Conservation (phyloP, 2,888 invertebrate genomes). For the Nemoura dubitans region DNA sequence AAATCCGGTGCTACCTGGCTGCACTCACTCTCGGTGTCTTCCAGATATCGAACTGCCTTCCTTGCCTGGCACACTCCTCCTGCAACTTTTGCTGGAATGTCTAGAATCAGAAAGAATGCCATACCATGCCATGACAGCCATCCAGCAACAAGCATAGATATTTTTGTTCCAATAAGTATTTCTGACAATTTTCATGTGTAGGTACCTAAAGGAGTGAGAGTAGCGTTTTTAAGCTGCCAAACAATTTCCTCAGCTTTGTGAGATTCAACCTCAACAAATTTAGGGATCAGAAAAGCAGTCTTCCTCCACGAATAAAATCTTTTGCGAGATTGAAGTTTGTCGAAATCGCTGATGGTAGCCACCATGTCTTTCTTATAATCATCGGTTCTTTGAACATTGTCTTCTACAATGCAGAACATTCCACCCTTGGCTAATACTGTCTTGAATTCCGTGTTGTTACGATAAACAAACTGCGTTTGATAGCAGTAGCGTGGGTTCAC, state of each 20-base stretch:
- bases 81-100: conserved; percentile 42
- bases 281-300: not conserved
- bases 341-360: conserved; percentile 43
- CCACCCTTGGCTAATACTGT: conserved; percentile 60
- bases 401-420: conserved; percentile 68
- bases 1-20: conserved; percentile 15
- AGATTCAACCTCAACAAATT: not conserved
- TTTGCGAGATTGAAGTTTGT: not conserved
- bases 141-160: too few relatives aligned
- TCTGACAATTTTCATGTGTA: too few relatives aligned
- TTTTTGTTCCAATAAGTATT: too few relatives aligned
- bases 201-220: conserved; percentile 46
- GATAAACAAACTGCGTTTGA: conserved; percentile 64
- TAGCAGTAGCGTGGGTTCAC: conserved; percentile 62
- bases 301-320: not conserved
- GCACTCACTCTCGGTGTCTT: conserved; percentile 45
- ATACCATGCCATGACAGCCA: too few relatives aligned
- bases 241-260: conserved; percentile 38
- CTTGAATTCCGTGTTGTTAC: conserved; percentile 62
- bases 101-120: conserved; percentile 42
- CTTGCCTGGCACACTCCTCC: conserved; percentile 42
- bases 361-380: conserved; percentile 54
- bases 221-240: conserved; percentile 45
- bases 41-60: conserved; percentile 42
- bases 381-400: conserved; percentile 64